Percentiles rank a stretch among this genome's conserved stretches.
These are phyloP conservation scores for Oryzias javanicus DNA, from an alignment of 2,113 vertebrate genomes.

Conservation along the genomic window DNA sequence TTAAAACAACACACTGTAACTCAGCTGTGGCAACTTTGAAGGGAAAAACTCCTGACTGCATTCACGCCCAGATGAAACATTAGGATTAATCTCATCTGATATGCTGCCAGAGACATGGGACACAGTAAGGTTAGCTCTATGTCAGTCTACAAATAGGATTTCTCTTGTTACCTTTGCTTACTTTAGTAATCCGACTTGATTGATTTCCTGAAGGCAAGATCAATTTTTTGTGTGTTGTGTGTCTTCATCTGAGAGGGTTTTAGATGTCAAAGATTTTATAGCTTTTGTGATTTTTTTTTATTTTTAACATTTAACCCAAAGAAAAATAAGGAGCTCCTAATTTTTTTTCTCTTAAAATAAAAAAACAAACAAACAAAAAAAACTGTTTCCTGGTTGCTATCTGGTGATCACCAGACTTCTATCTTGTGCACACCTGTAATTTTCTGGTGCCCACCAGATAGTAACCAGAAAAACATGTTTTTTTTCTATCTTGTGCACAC, in stretches of 20 bases:
- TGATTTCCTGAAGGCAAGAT: slow-evolving; percentile 21
- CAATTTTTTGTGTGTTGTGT: slow-evolving; percentile 10
- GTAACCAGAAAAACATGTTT: too few relatives aligned
- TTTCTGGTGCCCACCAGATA: too few relatives aligned
- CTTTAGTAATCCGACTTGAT: slow-evolving; percentile 11
- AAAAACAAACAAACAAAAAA: too few relatives aligned
- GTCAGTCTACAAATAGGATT: slow-evolving; percentile 48
- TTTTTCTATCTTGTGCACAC: too few relatives aligned
- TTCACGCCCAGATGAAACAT: slow-evolving; percentile 42
- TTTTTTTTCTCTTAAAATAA: too few relatives aligned
- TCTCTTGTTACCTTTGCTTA: slow-evolving; percentile 39
- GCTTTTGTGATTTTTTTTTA: slow-evolving; percentile 1
- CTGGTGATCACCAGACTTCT: too few relatives aligned
- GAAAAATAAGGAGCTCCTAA: not conserved
- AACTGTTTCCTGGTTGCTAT: too few relatives aligned
- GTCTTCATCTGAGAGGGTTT: slow-evolving; percentile 4
- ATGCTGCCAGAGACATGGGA: slow-evolving; percentile 42
- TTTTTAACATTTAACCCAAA: not conserved
- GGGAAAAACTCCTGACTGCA: slow-evolving; percentile 40
- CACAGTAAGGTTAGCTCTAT: slow-evolving; percentile 32
- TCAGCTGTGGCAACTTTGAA: slow-evolving; percentile 38
- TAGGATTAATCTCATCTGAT: slow-evolving; percentile 53
- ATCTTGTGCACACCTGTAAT: too few relatives aligned
- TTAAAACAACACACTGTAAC: slow-evolving; percentile 23
- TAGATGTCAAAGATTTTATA: slow-evolving; percentile 15